phyloP scores from a whole-genome alignment of 2,888 invertebrate genomes.

The Clistopyga incitator region DNA sequence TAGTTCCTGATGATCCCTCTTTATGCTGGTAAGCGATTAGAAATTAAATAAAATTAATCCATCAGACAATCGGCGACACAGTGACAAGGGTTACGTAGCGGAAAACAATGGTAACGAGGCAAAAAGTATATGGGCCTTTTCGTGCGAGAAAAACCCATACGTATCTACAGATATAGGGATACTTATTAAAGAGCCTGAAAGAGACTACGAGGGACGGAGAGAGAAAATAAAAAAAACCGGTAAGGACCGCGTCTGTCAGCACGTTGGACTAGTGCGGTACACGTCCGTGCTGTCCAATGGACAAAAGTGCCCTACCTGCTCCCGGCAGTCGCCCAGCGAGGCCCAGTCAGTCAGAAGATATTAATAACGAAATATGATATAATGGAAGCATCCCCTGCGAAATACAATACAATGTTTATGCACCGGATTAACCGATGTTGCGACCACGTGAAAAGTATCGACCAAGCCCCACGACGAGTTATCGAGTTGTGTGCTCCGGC shows the following conservation, averaged over 20 bases:
- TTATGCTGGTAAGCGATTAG: too few species aligned
- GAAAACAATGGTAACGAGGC: too few species aligned
- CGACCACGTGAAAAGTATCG: slow-evolving; percentile 71
- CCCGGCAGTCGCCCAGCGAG: slow-evolving; percentile 66
- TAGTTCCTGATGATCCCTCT: too few species aligned
- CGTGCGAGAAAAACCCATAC: too few species aligned
- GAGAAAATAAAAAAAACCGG: slow-evolving; percentile 56
- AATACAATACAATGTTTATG: slow-evolving; percentile 84
- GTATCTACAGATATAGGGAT: slow-evolving; percentile 24
- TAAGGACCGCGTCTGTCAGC: slow-evolving; percentile 68
- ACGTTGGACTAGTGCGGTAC: slow-evolving; percentile 48
- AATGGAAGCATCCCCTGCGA: slow-evolving; percentile 82
- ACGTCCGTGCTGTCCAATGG: slow-evolving; percentile 64
- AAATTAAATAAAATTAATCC: too few species aligned
- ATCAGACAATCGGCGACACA: too few species aligned
- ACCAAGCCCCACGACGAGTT: slow-evolving; percentile 53
- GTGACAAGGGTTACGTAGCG: too few species aligned
- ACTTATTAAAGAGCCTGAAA: slow-evolving; percentile 54
- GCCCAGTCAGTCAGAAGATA: slow-evolving; percentile 83
- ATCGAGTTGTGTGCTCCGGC: slow-evolving; percentile 30
- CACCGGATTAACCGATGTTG: slow-evolving; percentile 82
- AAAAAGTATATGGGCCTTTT: too few species aligned
- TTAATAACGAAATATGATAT: slow-evolving; percentile 84
- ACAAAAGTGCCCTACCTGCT: slow-evolving; percentile 82
- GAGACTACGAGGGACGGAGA: slow-evolving; percentile 23